These are phyloP conservation scores for Platanista minor DNA, from an alignment of 2,113 vertebrate genomes.

Conservation along the genomic window DNA sequence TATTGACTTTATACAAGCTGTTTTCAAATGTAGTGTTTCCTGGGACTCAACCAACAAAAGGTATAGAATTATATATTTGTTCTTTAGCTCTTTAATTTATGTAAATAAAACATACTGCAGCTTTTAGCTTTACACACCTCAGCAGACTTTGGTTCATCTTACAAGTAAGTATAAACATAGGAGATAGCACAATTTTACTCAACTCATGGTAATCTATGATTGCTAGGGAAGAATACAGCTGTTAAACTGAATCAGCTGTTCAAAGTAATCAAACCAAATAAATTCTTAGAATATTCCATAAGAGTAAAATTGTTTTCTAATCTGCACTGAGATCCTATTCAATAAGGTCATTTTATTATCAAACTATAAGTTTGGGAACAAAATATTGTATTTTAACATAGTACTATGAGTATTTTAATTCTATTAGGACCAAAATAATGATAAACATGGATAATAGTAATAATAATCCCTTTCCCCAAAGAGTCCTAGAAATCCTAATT, in stretches of 20 bases:
- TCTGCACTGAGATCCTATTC: not conserved
- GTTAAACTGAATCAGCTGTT: conserved; percentile 16
- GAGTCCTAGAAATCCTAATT: conserved; percentile 85
- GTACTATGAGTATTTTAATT: conserved; percentile 74
- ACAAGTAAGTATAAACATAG: not conserved
- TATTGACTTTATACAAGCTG: not conserved
- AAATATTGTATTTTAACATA: conserved; percentile 47
- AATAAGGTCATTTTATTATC: conserved; percentile 43
- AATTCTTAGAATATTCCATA: conserved; percentile 38
- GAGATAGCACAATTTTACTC: not conserved
- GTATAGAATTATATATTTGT: not conserved
- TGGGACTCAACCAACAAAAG: not conserved
- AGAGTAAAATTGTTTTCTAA: conserved; percentile 34
- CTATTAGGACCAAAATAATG: conserved; percentile 78
- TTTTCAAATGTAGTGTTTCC: not conserved
- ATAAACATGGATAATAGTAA: conserved; percentile 80
- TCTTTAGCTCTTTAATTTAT: not conserved
- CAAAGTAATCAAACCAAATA: conserved; percentile 60
- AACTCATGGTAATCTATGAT: not conserved
- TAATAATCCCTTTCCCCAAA: conserved; percentile 80
- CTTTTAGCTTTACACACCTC: not conserved
- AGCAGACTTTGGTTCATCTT: not conserved
- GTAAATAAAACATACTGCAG: not conserved
- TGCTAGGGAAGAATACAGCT: not conserved
- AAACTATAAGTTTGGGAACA: conserved; percentile 61